These are phyloP conservation scores for Leguminivora glycinivorella DNA, from an alignment of 1,140 invertebrate genomes.

Conservation along the genomic window DNA sequence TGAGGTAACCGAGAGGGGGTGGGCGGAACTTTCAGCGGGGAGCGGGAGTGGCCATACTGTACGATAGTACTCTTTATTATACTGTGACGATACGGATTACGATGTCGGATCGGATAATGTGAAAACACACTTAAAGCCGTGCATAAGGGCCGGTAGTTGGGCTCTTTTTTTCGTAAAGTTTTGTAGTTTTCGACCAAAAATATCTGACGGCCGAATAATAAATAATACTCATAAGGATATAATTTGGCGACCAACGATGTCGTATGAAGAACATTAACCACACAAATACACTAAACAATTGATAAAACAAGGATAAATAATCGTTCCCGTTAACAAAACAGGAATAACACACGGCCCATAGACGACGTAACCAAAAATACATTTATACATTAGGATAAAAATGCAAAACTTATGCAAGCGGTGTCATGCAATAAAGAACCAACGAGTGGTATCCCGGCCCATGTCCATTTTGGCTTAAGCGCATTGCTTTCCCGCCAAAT, in stretches of 20 bases:
- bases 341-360: neutral
- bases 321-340: constrained; percentile 12
- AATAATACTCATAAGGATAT: no score
- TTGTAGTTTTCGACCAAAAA: no score
- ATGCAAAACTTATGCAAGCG: constrained; percentile 70
- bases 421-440: constrained; percentile 67
- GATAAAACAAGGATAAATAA: constrained; percentile 18
- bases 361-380: constrained; percentile 15
- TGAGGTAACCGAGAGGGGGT: no score
- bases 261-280: neutral
- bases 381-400: constrained; percentile 48
- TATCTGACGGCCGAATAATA: no score
- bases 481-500: constrained; percentile 76
- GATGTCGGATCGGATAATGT: no score
- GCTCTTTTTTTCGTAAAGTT: no score
- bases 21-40: no score
- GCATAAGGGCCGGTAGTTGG: no score
- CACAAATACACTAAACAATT: neutral
- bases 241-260: neutral
- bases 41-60: no score
- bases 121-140: no score
- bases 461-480: constrained; percentile 68
- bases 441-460: constrained; percentile 59
- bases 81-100: no score
- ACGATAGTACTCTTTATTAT: no score